These are phyloP conservation scores for Seriola quinqueradiata DNA, from an alignment of 2,113 vertebrate genomes.

Conservation along the genomic window DNA sequence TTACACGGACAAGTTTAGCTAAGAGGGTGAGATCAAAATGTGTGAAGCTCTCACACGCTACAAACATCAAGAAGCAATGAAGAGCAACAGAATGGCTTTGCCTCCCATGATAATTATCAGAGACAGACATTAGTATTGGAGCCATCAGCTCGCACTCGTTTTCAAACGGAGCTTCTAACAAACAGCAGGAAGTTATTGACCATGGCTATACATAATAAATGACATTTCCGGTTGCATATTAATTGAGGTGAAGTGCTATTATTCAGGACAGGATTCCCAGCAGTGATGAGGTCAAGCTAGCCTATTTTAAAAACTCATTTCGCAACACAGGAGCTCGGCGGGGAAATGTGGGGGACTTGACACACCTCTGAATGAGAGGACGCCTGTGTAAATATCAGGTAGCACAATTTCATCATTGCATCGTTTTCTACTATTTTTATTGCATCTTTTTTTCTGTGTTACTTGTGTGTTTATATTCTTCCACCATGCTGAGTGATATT, in stretches of 20 bases:
- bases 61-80: not conserved
- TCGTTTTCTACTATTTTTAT: not conserved
- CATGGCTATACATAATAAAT: conserved; percentile 34
- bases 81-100: conserved; percentile 4
- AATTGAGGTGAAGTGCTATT: conserved; percentile 39
- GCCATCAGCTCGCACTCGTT: not conserved
- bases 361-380: not conserved
- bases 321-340: too few relatives aligned
- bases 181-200: conserved; percentile 52
- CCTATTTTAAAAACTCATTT: not conserved
- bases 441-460: not conserved
- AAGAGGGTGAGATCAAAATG: not conserved
- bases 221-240: conserved; percentile 40
- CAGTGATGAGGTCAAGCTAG: not conserved
- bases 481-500: not conserved
- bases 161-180: conserved; percentile 19
- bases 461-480: not conserved
- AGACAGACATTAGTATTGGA: conserved; percentile 2
- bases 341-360: not conserved
- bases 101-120: conserved; percentile 1
- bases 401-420: not conserved
- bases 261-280: conserved; percentile 5
- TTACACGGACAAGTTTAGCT: not conserved
- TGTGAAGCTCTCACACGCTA: not conserved
- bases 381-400: not conserved